Evolutionary conservation across 2,888 invertebrate genomes (phyloP).

Genomic region (Stenotaenia linearis): DNA sequence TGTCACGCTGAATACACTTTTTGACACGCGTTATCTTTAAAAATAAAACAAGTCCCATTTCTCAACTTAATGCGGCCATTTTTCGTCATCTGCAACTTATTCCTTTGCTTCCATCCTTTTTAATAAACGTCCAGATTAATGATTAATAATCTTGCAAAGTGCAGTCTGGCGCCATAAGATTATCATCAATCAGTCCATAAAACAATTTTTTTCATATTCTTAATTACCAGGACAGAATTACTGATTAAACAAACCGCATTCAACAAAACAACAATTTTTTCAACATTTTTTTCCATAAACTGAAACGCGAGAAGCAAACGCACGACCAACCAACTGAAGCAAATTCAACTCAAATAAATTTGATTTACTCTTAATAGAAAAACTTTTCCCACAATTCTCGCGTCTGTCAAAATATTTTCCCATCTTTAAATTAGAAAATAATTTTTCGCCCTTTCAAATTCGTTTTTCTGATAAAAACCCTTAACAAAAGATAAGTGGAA

Average conservation of each 20-base stretch:
- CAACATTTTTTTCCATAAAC: background rate
- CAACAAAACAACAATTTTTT: background rate
- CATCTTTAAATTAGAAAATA: background rate
- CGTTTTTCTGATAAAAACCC: background rate
- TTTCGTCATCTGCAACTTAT: background rate
- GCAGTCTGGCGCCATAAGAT: slow-evolving; percentile 19
- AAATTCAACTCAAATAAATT: background rate
- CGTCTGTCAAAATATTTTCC: background rate
- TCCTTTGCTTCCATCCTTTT: background rate
- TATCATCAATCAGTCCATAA: background rate
- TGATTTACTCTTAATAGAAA: slow-evolving; percentile 4
- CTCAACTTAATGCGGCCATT: background rate
- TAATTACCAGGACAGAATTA: background rate
- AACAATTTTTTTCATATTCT: background rate
- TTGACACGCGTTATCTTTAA: background rate
- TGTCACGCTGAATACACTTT: background rate
- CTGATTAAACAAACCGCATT: background rate
- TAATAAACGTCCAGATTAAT: slow-evolving; percentile 11
- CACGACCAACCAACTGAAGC: background rate
- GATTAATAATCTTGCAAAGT: background rate
- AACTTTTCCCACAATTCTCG: background rate
- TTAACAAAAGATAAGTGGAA: background rate
- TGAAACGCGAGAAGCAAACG: background rate
- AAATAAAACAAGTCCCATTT: background rate
- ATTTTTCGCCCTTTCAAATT: background rate